Percentiles rank a stretch among this genome's conserved stretches.
Conservation (phyloP, 2,797 vertebrate species). For the Rallus crepitans region DNA sequence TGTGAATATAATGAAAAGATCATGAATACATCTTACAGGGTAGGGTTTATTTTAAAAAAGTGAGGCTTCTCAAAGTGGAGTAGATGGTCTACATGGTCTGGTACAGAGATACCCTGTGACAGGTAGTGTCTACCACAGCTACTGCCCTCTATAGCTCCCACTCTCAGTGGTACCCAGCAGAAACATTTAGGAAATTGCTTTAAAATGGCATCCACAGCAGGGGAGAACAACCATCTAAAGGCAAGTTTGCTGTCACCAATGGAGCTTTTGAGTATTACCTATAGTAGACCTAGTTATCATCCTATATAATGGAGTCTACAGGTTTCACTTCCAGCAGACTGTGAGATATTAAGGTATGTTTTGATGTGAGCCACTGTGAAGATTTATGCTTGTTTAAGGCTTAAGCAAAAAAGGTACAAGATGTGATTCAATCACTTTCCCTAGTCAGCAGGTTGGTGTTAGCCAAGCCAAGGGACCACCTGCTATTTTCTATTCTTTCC, state of each 20-base stretch:
- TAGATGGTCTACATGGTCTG: not conserved
- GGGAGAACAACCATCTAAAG: not conserved
- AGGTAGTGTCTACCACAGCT: not conserved
- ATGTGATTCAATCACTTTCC: not conserved
- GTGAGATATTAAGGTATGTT: not conserved
- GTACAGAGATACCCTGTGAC: not conserved
- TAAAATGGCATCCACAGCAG: not conserved
- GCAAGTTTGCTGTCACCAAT: not conserved
- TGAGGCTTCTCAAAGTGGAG: conserved; percentile 21
- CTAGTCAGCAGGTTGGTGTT: not conserved
- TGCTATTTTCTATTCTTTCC: not conserved
- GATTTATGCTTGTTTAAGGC: not conserved
- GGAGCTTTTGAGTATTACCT: not conserved
- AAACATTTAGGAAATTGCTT: not conserved
- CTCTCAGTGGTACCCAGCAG: not conserved
- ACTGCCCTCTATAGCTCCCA: not conserved
- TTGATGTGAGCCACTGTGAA: not conserved
- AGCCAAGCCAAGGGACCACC: not conserved
- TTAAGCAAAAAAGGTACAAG: not conserved
- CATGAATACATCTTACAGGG: not conserved
- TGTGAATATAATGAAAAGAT: conserved; percentile 32
- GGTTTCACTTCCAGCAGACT: not conserved
- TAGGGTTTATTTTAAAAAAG: conserved; percentile 50
- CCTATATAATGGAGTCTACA: not conserved
- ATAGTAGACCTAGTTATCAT: not conserved